Conservation (phyloP, 53 echinoderm and acorn worm species). For the Apostichopus leukothele region DNA sequence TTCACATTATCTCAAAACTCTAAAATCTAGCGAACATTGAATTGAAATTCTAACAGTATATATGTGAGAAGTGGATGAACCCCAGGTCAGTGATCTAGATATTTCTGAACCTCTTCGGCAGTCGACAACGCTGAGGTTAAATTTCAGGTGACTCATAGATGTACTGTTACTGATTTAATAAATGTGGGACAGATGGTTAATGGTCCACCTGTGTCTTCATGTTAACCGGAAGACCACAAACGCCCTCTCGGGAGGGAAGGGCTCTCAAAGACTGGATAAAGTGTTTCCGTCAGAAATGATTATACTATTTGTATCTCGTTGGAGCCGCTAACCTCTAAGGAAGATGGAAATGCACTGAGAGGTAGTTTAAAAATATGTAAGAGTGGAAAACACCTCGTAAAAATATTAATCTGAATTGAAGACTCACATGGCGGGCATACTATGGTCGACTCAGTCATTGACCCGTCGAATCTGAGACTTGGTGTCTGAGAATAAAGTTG, state of each 20-base stretch:
- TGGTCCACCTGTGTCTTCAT: background rate
- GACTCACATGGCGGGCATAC: too few species aligned
- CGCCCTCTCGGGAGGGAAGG: background rate
- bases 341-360: too few species aligned
- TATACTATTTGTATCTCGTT: slow-evolving; percentile 7
- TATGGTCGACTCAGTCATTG: too few species aligned
- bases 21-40: too few species aligned
- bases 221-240: background rate
- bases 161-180: background rate
- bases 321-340: slow-evolving; percentile 4
- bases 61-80: background rate
- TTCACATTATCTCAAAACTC: too few species aligned
- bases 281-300: background rate
- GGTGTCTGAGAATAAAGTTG: too few species aligned
- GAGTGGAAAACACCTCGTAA: too few species aligned
- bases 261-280: background rate
- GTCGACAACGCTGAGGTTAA: too few species aligned
- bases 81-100: slow-evolving; percentile 1
- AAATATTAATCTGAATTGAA: too few species aligned
- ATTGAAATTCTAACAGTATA: background rate
- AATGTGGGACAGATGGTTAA: background rate
- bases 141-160: too few species aligned
- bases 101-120: background rate
- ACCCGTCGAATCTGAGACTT: too few species aligned
- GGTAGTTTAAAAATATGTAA: too few species aligned